Evolutionary conservation across 2,888 invertebrate genomes (phyloP).

Genomic region (Zeuzera pyrina): DNA sequence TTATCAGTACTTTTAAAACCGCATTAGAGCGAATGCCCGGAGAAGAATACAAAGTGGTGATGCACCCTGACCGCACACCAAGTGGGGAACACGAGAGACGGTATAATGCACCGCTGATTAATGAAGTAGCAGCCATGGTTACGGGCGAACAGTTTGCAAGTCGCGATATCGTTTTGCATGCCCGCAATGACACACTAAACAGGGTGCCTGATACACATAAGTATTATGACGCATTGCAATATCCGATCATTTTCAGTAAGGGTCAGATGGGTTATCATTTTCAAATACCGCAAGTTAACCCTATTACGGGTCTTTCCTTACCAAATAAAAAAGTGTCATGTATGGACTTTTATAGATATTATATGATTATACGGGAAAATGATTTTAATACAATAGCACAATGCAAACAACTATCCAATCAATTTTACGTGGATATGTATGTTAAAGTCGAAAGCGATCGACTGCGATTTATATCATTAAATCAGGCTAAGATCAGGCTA

Average conservation of each 20-base stretch:
- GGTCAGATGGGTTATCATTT: constrained; percentile 26
- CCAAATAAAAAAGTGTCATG: constrained; percentile 15
- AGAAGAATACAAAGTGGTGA: constrained; percentile 23
- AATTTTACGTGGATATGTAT: constrained; percentile 25
- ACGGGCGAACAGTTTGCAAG: constrained; percentile 16
- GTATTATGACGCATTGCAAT: constrained; percentile 33
- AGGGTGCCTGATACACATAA: constrained; percentile 26
- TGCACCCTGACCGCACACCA: constrained; percentile 23
- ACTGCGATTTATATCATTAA: constrained; percentile 22
- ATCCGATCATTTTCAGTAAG: constrained; percentile 32
- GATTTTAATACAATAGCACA: constrained; percentile 14
- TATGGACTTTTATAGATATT: constrained; percentile 23
- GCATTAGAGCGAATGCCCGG: constrained; percentile 20
- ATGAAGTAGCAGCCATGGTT: constrained; percentile 24
- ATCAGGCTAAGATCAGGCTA: constrained; percentile 31
- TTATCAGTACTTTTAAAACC: constrained; percentile 25
- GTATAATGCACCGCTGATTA: constrained; percentile 20
- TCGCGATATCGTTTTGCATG: constrained; percentile 22
- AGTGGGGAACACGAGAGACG: constrained; percentile 24
- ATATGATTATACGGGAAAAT: constrained; percentile 18
- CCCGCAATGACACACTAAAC: constrained; percentile 19
- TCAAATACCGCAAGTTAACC: constrained; percentile 18
- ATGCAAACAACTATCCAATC: constrained; percentile 19
- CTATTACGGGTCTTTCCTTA: constrained; percentile 12
- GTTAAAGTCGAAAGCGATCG: constrained; percentile 29